A percentile compares a stretch with the other conserved stretches of the same genome.
phyloP scores from a whole-genome alignment of 2,797 vertebrate genomes.

The Chelmon rostratus region DNA sequence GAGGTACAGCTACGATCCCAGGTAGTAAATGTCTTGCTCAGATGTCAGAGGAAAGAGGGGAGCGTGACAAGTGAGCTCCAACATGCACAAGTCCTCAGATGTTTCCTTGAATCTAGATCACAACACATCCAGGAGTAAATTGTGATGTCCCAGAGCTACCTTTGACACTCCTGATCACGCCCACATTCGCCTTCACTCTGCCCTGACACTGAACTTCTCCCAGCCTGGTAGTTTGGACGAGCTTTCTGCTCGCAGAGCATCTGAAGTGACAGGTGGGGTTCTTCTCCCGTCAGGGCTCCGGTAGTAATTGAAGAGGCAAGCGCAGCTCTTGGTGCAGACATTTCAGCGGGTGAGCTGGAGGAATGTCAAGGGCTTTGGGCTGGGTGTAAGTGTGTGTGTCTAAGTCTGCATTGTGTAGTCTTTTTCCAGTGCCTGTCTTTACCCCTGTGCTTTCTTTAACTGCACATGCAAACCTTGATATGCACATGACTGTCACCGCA shows the following conservation, averaged over 20 bases:
- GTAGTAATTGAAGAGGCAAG: slow-evolving; percentile 56
- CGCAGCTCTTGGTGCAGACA: slow-evolving; percentile 40
- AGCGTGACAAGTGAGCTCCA: slow-evolving; percentile 32
- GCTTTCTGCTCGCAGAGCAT: slow-evolving; percentile 41
- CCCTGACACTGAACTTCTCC: slow-evolving; percentile 33
- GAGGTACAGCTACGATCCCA: background rate
- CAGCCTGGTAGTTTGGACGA: slow-evolving; percentile 34
- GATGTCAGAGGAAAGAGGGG: slow-evolving; percentile 23
- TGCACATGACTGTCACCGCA: background rate
- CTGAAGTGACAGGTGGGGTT: slow-evolving; percentile 56
- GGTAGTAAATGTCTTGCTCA: background rate
- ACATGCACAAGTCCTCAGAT: slow-evolving; percentile 35
- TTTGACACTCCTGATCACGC: slow-evolving; percentile 32
- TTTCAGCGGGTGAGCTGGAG: slow-evolving; percentile 50
- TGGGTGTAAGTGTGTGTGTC: slow-evolving; percentile 1
- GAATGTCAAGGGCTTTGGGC: slow-evolving; percentile 53
- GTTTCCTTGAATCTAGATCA: slow-evolving; percentile 53
- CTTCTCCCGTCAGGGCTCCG: slow-evolving; percentile 48
- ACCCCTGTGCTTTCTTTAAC: slow-evolving; percentile 2
- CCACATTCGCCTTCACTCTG: slow-evolving; percentile 5
- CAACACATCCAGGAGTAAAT: slow-evolving; percentile 31
- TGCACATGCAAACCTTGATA: background rate
- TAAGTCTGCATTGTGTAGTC: background rate
- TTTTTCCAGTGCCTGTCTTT: background rate
- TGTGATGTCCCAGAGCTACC: slow-evolving; percentile 37